Evolutionary conservation across 2,888 invertebrate genomes (phyloP), one percentile per base, ranked within the genome.

Genomic region (Phorcus lineatus): DNA sequence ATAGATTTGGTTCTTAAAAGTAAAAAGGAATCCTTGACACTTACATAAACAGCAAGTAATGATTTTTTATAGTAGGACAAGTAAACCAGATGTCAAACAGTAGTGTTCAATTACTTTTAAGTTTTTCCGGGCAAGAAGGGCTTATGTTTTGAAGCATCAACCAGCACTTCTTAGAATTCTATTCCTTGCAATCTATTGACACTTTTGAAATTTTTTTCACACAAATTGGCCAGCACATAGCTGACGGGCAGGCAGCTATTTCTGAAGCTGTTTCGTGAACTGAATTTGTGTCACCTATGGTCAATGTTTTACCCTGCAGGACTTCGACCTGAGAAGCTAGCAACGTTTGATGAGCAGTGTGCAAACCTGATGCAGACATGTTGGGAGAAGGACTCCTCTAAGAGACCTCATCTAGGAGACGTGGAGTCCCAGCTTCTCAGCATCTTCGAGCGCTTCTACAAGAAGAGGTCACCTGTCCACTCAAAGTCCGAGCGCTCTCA

Each of bases 331-430:
- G 97, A 97, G 92, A 95, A 96, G 77, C 93, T 97, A 19, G 94
- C 95, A 0, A 94, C 95, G 84, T 97, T 97, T 93, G 95, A 96
- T 74, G 95, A 96, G 81, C 95, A 95, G 31, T 97, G 97, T 91
- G 97, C 97, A 97, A 94, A 94, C 74, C 93, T 97, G 54, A 97
- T 97, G 97, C 95, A 96, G 91, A 95, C 95, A 54, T 97, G 97
- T 91, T 97, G 97, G 97, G 95, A 95, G 47, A 95, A 96, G 0
- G 96, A 97, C 84, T 96, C 97, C 0, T 91, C 94, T 0, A 94
- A 95, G 83, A 94, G 97, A 17, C 97, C 97, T 0, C 94, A 96
- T n/a, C 94, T 97, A 0, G 97, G 97, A 1, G 95, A 96, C 86
- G 95, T 97, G 0, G 96, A 96, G 88, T 95, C 95, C 0, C 94